Base-by-base conservation (phyloP, 53 echinoderm and acorn worm species). In the Pentamera pediparva region DNA sequence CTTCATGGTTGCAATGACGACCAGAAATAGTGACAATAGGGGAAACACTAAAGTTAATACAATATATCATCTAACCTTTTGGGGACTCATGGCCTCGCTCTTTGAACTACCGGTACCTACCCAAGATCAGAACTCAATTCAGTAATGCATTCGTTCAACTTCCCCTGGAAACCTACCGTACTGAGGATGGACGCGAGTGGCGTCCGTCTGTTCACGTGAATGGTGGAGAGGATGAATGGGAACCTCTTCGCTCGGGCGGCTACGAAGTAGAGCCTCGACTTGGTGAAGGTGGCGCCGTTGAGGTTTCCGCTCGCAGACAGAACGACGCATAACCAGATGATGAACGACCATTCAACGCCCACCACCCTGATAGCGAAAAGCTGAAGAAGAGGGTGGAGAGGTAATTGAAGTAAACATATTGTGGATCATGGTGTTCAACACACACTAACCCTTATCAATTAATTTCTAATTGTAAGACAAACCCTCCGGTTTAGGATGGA, bases 221-320 rank as follows among this genome's bases (percentile, higher is more conserved):
- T 84, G 61, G 84, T 88, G 22, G 83, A 47, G 26, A 88, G 41
- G 5, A 88, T 52, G 12, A 48, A 40, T 13, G 88, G 88, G 28
- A 88, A 76, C 47, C 84, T 81, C 7, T 81, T 81, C 39, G 79
- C 80, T 52, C 88, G 65, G 2, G 88, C 83, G 2, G 88, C 83
- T 12, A 71, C 88, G 78, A 84, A 88, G 28, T 67, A 67, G 58
- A 76, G 56, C 43, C 88, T 74, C 51, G 37, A 82, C 32, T 10
- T 36, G 6, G 37, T 35, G 22, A 38, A 63, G 3, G 63, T 63
- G 22, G 17, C 2, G 25, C 63, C 63, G 20, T 21, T 63, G 1
- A 63, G 22, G 39, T 36, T 63, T 21, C 63, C 63, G 39, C 37
- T 24, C 25, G 63, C 63, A 21, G 63, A 63, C 37, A 34, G 37